These are phyloP conservation scores for Meliscaeva auricollis DNA, from an alignment of 2,888 invertebrate species.

Conservation along the genomic window DNA sequence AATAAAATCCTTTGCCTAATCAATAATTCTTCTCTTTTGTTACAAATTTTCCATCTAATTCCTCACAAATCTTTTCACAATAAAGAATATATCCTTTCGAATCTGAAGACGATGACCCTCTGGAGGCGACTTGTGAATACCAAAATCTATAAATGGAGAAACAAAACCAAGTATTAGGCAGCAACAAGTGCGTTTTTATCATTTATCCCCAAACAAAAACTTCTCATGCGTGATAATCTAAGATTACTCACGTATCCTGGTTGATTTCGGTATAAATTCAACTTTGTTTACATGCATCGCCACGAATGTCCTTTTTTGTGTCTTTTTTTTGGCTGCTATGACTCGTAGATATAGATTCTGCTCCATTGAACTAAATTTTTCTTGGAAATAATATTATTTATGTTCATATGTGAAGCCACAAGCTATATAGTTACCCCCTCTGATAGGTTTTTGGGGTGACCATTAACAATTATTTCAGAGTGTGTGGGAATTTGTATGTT, in stretches of 20 bases:
- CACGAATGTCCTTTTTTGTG: slow-evolving; percentile 66
- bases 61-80: slow-evolving; percentile 38
- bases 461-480: slow-evolving; percentile 13
- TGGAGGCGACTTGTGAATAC: slow-evolving; percentile 39
- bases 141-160: not conserved
- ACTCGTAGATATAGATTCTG: not conserved
- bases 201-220: not conserved
- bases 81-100: slow-evolving; percentile 23
- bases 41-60: slow-evolving; percentile 33
- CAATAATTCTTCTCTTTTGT: slow-evolving; percentile 42
- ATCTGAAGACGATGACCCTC: not conserved
- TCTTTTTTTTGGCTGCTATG: not conserved
- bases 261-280: slow-evolving; percentile 55
- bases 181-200: slow-evolving; percentile 56
- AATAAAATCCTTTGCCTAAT: slow-evolving; percentile 41
- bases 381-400: slow-evolving; percentile 70
- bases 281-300: slow-evolving; percentile 66
- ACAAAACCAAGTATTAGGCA: not conserved
- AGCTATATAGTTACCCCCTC: not conserved
- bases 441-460: slow-evolving; percentile 26
- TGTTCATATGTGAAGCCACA: slow-evolving; percentile 8
- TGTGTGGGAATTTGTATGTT: slow-evolving; percentile 65
- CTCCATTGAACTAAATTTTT: slow-evolving; percentile 67
- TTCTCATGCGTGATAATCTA: slow-evolving; percentile 64
- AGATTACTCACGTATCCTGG: slow-evolving; percentile 61